Percentiles rank a stretch among this genome's conserved stretches.
These are phyloP conservation scores for Poeciliopsis occidentalis DNA, from an alignment of 2,113 vertebrate species.

Conservation along the genomic window DNA sequence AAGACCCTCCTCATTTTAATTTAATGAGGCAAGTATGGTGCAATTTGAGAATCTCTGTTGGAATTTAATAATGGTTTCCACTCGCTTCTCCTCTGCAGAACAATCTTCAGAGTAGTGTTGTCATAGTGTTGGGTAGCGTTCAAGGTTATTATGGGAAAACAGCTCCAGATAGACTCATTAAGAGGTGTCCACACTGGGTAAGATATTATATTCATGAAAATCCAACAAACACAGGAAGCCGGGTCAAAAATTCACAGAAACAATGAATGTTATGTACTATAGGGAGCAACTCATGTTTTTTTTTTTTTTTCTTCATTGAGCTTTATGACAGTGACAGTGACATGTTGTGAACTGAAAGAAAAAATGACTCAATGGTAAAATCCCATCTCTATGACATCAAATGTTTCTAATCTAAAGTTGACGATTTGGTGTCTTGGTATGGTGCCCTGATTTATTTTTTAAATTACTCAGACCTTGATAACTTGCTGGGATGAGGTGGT, in stretches of 20 bases:
- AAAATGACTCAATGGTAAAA: too few relatives aligned
- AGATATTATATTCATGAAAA: constrained; percentile 55
- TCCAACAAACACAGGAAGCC: constrained; percentile 23
- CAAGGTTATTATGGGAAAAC: constrained; percentile 63
- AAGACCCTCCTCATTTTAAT: constrained; percentile 69
- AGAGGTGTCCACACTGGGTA: constrained; percentile 48
- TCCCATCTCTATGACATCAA: too few relatives aligned
- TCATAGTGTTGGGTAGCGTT: constrained; percentile 74
- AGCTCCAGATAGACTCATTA: constrained; percentile 68
- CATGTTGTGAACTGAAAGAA: constrained; percentile 29
- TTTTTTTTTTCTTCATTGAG: constrained; percentile 2
- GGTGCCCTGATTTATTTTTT: too few relatives aligned
- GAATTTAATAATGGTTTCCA: constrained; percentile 71
- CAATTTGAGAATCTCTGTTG: constrained; percentile 58
- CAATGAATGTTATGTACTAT: constrained; percentile 45
- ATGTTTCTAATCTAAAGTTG: too few relatives aligned
- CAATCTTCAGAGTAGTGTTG: constrained; percentile 55
- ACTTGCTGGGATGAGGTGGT: too few relatives aligned
- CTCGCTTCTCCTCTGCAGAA: constrained; percentile 30
- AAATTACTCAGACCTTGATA: too few relatives aligned
- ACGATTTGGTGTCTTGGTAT: too few relatives aligned
- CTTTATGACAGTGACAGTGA: constrained; percentile 22
- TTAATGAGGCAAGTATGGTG: constrained; percentile 68
- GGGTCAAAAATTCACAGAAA: constrained; percentile 51
- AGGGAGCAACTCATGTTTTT: constrained; percentile 16